Percentiles rank a stretch among this genome's conserved stretches.
phyloP scores from a whole-genome alignment of 2,113 vertebrate genomes.

The Nesoenas mayeri region DNA sequence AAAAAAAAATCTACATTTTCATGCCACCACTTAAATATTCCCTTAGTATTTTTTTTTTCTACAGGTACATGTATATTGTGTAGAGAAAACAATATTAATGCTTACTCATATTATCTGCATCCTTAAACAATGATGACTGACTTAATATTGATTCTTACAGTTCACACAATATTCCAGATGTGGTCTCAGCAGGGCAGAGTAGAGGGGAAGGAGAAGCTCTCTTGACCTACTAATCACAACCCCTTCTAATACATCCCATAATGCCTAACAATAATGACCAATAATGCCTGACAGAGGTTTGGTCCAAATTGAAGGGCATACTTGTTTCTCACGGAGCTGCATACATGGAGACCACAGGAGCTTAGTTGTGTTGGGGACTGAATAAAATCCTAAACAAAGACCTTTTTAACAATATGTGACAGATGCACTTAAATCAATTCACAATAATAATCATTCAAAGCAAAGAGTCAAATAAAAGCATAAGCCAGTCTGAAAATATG shows the following conservation, averaged over 20 bases:
- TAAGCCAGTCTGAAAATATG: not conserved
- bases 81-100: not conserved
- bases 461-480: not conserved
- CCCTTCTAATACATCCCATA: too few relatives aligned
- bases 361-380: not conserved
- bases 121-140: not conserved
- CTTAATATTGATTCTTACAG: not conserved
- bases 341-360: fast-evolving
- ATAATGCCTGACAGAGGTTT: not conserved
- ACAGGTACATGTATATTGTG: too few relatives aligned
- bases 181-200: too few relatives aligned
- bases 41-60: not conserved
- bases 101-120: not conserved
- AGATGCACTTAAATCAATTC: not conserved
- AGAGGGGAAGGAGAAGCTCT: too few relatives aligned
- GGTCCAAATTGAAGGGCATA: not conserved
- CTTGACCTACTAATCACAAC: too few relatives aligned
- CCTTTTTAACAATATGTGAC: not conserved
- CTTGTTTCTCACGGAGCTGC: not conserved
- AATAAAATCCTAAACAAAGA: not conserved
- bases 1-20: not conserved
- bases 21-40: not conserved
- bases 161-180: not conserved
- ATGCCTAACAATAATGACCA: not conserved
- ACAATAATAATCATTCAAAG: not conserved